These are phyloP conservation scores for Listrodromus nycthemerus DNA, from an alignment of 2,888 invertebrate species.

Conservation along the genomic window DNA sequence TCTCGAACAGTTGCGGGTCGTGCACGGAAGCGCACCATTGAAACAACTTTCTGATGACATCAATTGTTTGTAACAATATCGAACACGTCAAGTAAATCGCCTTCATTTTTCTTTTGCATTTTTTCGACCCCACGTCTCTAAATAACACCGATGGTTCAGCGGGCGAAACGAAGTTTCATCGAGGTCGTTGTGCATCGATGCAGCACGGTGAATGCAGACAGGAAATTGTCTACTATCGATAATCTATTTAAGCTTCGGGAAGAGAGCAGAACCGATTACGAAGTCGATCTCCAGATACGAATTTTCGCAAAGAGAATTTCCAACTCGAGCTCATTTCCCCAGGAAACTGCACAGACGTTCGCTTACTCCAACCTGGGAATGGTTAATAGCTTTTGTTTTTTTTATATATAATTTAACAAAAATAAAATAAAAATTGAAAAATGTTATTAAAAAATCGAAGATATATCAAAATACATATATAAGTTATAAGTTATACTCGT, in stretches of 20 bases:
- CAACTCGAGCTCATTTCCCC: neutral
- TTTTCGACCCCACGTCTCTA: neutral
- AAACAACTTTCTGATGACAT: neutral
- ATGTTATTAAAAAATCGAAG: neutral
- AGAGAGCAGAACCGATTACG: constrained; percentile 32
- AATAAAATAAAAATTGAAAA: neutral
- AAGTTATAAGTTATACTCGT: too few species aligned
- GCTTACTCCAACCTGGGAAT: neutral
- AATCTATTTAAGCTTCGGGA: constrained; percentile 49
- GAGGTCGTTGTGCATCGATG: constrained; percentile 23
- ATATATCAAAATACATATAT: too few species aligned
- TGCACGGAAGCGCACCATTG: neutral
- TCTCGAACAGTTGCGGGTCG: neutral
- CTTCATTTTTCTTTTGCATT: neutral
- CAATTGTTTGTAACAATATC: neutral
- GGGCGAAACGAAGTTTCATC: constrained; percentile 25
- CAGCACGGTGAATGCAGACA: constrained; percentile 36
- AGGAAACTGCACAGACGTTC: neutral
- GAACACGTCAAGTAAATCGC: neutral
- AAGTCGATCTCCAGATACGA: neutral
- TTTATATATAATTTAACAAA: neutral
- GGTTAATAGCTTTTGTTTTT: neutral
- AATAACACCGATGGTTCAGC: constrained; percentile 6
- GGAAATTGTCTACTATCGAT: constrained; percentile 62
- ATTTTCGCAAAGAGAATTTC: constrained; percentile 40